These are phyloP conservation scores for Drosophila virilis DNA, from an alignment of 1,140 invertebrate species.

Conservation along the genomic window DNA sequence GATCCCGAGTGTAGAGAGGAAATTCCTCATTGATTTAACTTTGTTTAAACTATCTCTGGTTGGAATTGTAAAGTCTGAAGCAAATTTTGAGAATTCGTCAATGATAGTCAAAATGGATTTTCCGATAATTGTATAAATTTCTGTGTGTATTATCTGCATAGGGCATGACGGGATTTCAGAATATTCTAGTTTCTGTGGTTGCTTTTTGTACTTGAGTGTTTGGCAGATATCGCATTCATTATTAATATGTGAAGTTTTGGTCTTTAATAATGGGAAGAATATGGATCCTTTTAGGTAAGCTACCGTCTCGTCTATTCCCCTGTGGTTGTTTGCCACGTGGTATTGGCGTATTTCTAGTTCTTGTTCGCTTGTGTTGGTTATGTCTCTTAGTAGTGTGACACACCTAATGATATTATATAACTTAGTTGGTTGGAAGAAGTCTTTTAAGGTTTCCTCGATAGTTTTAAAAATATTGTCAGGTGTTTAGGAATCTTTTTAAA, in stretches of 20 bases:
- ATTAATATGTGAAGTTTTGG: too few relatives aligned
- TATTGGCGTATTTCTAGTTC: neutral
- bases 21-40: neutral
- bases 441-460: neutral
- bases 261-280: too few relatives aligned
- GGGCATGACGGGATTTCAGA: neutral
- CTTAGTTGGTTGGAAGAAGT: neutral
- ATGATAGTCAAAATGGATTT: neutral
- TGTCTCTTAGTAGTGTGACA: neutral
- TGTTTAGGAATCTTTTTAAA: neutral
- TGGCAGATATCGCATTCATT: too few relatives aligned
- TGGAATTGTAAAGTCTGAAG: neutral
- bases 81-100: slow-evolving; percentile 5
- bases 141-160: neutral
- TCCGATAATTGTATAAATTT: neutral
- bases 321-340: neutral
- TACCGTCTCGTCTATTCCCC: neutral
- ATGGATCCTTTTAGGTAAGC: neutral
- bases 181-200: too few relatives aligned
- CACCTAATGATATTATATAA: slow-evolving; percentile 2
- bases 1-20: neutral
- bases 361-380: neutral
- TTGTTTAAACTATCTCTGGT: neutral
- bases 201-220: too few relatives aligned
- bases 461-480: neutral